A percentile compares a stretch with the other conserved stretches of the same genome.
phyloP scores from a whole-genome alignment of 2,888 invertebrate genomes.

The Anoncus sp. region DNA sequence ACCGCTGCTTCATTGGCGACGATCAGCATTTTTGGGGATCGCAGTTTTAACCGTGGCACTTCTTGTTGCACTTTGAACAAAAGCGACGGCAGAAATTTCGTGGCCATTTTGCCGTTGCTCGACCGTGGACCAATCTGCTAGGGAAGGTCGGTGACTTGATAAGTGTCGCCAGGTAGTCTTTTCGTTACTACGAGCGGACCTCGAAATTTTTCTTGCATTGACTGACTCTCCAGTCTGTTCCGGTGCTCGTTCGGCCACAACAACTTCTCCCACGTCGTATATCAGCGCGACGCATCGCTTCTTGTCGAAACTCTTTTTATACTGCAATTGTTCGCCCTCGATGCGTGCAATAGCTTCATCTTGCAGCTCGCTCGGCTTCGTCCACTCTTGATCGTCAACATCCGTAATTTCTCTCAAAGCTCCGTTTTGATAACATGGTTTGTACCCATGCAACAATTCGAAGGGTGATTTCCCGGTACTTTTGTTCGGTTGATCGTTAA shows the following conservation, averaged over 20 bases:
- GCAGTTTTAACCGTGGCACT: too few species aligned
- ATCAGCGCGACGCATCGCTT: conserved; percentile 2
- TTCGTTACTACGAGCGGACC: conserved; percentile 15
- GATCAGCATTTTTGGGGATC: too few species aligned
- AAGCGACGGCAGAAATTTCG: too few species aligned
- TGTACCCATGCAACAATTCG: conserved; percentile 56
- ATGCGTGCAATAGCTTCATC: conserved; percentile 25
- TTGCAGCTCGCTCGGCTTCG: conserved; percentile 23
- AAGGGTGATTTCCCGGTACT: conserved; percentile 62
- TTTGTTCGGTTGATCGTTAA: conserved; percentile 62
- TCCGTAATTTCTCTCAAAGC: background rate
- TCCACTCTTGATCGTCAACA: conserved; percentile 6
- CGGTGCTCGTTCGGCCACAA: conserved; percentile 29
- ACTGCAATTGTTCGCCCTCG: conserved; percentile 6
- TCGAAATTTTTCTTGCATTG: conserved; percentile 30
- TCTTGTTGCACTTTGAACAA: too few species aligned
- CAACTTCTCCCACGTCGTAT: conserved; percentile 37
- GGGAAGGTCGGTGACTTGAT: too few species aligned
- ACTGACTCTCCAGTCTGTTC: conserved; percentile 32
- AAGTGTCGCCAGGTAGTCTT: conserved; percentile 8
- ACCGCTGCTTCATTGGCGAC: too few species aligned
- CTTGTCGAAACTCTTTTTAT: conserved; percentile 33
- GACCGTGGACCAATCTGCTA: too few species aligned
- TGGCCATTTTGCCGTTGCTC: too few species aligned
- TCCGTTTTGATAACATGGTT: conserved; percentile 10